These are phyloP conservation scores for Hybognathus amarus DNA, from an alignment of 2,797 vertebrate genomes.

Conservation along the genomic window DNA sequence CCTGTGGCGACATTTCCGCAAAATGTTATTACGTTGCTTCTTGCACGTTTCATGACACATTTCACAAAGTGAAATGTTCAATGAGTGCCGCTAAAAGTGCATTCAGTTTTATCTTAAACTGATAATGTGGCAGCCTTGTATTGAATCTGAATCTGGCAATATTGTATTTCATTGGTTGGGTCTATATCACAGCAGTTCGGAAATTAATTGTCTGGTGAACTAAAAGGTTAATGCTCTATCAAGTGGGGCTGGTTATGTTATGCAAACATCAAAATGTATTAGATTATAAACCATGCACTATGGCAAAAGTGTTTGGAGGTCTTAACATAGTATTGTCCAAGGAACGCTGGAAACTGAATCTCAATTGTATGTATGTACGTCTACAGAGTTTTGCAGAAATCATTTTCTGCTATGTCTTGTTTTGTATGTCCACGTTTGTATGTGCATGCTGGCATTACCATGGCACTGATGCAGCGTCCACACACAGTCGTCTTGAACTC, in stretches of 20 bases:
- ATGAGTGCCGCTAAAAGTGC: not conserved
- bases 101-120: not conserved
- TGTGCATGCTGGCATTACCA: slow-evolving; percentile 74
- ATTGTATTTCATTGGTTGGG: not conserved
- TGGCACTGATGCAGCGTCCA: slow-evolving; percentile 97
- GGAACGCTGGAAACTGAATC: not conserved
- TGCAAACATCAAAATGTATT: not conserved
- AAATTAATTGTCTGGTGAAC: not conserved
- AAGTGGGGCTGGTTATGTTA: not conserved
- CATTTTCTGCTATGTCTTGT: not conserved
- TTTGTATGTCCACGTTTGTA: not conserved
- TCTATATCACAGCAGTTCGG: no score
- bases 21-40: not conserved
- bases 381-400: not conserved
- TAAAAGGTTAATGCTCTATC: not conserved
- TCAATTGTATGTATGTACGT: slow-evolving; percentile 3
- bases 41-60: not conserved
- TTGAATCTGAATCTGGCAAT: not conserved
- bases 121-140: not conserved
- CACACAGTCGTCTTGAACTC: slow-evolving; percentile 98
- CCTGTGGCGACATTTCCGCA: not conserved
- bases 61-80: not conserved
- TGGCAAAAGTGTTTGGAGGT: not conserved
- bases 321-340: not conserved
- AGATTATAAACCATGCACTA: not conserved